phyloP scores from a whole-genome alignment of 2,797 vertebrate genomes.

The Podarcis lilfordi region DNA sequence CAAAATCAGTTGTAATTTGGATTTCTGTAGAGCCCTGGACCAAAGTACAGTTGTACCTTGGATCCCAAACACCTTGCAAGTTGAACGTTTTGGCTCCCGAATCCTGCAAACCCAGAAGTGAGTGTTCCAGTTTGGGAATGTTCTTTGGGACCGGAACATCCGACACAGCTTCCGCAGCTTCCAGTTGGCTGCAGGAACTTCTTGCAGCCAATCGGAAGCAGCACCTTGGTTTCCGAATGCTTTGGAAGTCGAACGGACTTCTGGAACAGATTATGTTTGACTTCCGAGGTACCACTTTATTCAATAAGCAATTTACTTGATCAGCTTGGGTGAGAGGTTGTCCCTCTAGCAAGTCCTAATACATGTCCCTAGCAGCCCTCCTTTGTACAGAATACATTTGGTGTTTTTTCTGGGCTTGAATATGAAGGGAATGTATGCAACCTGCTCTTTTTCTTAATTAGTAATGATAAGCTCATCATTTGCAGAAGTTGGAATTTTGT shows the following conservation, averaged over 20 bases:
- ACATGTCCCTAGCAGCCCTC: background rate
- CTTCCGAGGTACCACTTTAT: background rate
- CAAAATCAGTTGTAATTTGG: background rate
- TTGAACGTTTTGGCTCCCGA: no score
- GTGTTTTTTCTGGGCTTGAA: background rate
- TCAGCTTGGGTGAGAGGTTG: background rate
- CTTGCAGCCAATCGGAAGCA: no score
- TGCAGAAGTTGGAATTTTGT: background rate
- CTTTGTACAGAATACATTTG: background rate
- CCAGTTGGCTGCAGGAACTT: no score
- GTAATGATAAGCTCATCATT: background rate
- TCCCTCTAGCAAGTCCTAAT: background rate
- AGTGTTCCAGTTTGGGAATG: no score
- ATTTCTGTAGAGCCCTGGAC: background rate
- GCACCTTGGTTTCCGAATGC: no score
- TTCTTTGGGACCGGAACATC: no score
- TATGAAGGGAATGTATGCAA: background rate
- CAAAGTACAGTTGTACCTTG: no score
- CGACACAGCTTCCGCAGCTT: no score
- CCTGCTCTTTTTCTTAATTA: background rate
- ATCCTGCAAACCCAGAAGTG: no score
- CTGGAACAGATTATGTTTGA: no score
- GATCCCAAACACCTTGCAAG: no score
- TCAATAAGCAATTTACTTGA: background rate
- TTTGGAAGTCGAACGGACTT: no score